A percentile compares a stretch with the other conserved stretches of the same genome.
Conservation (phyloP, 2,797 vertebrate species). For the Philypnodon macrostomus region DNA sequence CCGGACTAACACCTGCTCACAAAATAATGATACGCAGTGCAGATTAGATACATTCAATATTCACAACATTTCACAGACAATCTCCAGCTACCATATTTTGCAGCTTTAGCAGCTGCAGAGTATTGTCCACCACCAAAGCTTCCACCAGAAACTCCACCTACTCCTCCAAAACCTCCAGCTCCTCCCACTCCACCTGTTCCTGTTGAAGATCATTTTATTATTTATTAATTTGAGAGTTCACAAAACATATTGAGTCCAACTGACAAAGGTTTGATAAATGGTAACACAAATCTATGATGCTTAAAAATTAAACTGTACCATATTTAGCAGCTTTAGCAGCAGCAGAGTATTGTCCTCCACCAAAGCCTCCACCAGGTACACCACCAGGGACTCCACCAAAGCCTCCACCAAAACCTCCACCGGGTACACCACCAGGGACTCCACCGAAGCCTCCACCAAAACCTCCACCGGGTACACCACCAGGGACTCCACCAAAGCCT, state of each 20-base stretch:
- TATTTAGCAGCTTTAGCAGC: constrained; percentile 62
- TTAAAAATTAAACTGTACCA: no score
- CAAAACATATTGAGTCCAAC: no score
- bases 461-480: no score
- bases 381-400: constrained; percentile 5
- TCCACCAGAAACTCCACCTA: constrained; percentile 9
- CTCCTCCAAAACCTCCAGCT: constrained; percentile 12
- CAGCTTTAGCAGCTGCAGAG: constrained; percentile 51
- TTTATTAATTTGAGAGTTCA: no score
- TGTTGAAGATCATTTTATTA: no score
- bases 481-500: neutral
- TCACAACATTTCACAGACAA: neutral
- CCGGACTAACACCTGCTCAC: constrained; percentile 18
- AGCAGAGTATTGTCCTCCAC: constrained; percentile 38
- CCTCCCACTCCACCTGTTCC: constrained; percentile 2
- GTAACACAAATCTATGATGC: no score
- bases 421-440: no score
- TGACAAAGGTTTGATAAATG: no score
- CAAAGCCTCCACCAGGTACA: constrained; percentile 17
- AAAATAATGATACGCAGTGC: neutral
- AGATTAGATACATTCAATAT: neutral
- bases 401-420: neutral
- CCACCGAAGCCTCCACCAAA: no score
- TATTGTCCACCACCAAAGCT: constrained; percentile 38
- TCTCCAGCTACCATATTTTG: constrained; percentile 61